Conservation (phyloP, 2,797 vertebrate genomes). For the Toxotes lorentzi region DNA sequence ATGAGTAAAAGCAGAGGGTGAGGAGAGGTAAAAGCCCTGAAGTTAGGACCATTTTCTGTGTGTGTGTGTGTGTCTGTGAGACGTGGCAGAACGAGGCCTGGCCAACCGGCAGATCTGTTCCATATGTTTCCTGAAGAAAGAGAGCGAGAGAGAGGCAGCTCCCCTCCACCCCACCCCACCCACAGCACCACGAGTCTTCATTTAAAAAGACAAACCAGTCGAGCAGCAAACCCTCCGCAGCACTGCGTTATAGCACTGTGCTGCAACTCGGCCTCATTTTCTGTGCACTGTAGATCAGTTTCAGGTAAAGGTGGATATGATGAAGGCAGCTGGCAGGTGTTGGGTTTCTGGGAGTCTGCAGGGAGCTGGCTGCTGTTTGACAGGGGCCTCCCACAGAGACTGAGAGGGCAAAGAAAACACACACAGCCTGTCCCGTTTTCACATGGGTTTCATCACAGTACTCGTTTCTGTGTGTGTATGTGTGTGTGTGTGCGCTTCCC, state of each 20-base stretch:
- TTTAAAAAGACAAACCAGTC: slow-evolving; percentile 67
- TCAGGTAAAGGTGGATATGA: slow-evolving; percentile 36
- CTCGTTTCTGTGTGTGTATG: slow-evolving; percentile 7
- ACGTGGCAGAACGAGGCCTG: slow-evolving; percentile 91
- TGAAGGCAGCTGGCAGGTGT: slow-evolving; percentile 49
- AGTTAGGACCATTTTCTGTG: slow-evolving; percentile 37
- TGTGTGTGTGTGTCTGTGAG: slow-evolving; percentile 75
- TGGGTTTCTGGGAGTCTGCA: slow-evolving; percentile 44
- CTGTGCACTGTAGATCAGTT: slow-evolving; percentile 27
- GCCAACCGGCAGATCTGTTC: slow-evolving; percentile 93
- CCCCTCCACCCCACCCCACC: slow-evolving; percentile 71
- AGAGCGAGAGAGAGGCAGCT: slow-evolving; percentile 70
- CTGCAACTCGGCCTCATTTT: neutral
- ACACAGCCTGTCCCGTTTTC: slow-evolving; percentile 31
- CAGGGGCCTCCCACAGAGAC: slow-evolving; percentile 40
- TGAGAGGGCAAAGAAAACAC: slow-evolving; percentile 51
- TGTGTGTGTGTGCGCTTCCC: neutral
- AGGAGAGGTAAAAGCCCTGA: slow-evolving; percentile 52
- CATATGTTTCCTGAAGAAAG: slow-evolving; percentile 93
- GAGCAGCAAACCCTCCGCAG: slow-evolving; percentile 22
- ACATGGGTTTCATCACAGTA: slow-evolving; percentile 41
- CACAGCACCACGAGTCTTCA: slow-evolving; percentile 56
- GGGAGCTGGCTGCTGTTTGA: slow-evolving; percentile 46
- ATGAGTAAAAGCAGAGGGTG: slow-evolving; percentile 34
- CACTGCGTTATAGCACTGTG: neutral